phyloP scores from a whole-genome alignment of 2,797 vertebrate species.

The Podargus strigoides region DNA sequence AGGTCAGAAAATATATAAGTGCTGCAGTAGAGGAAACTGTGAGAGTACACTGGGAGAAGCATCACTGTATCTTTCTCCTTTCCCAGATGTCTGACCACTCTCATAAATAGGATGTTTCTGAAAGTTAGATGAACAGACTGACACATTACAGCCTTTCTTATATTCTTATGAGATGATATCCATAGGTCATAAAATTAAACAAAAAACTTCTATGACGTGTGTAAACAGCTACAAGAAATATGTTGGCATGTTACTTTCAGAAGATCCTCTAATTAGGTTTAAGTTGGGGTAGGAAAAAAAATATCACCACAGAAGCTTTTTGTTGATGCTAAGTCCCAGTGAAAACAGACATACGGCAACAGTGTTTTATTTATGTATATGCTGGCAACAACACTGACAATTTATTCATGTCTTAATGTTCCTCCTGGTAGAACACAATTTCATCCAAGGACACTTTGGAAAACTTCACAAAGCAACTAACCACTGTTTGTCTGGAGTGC shows the following conservation, averaged over 20 bases:
- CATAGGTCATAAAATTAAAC: neutral
- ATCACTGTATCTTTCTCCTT: neutral
- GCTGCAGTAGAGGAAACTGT: neutral
- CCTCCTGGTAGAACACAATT: neutral
- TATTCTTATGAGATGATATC: neutral
- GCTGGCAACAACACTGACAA: neutral
- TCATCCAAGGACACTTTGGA: neutral
- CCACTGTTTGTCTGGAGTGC: neutral
- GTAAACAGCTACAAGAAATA: neutral
- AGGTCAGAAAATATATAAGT: neutral
- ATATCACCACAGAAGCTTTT: neutral
- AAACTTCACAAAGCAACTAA: neutral
- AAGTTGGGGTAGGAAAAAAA: neutral
- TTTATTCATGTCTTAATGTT: neutral
- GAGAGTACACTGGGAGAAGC: neutral
- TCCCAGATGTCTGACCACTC: neutral
- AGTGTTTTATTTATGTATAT: neutral
- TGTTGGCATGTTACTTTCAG: neutral
- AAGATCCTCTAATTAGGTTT: neutral
- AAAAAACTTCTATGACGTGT: neutral
- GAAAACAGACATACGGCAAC: neutral
- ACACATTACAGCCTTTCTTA: neutral
- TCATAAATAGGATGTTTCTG: neutral
- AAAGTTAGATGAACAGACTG: neutral
- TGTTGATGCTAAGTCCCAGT: neutral